Evolutionary conservation across 2,113 vertebrate species (phyloP), one percentile per base, ranked within the genome.

Genomic region (Megalops atlanticus): DNA sequence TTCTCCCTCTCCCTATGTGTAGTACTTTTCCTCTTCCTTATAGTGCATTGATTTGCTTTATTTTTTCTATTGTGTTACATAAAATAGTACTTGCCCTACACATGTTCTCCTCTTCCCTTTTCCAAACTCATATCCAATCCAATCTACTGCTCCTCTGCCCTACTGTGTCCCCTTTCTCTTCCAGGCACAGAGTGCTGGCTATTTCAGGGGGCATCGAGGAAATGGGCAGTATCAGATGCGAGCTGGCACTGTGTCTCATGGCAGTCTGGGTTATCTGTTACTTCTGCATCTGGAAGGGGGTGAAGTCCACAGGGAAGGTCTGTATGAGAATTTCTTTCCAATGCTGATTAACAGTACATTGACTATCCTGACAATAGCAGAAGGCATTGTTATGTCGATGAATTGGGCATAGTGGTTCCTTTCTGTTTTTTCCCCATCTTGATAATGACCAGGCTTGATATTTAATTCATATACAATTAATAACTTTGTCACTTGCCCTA

Each of bases 211-310:
- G 97, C 18, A 97, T 97, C 82, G 95, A 97, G 72, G 91, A 98
- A 74, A 39, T 96, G 27, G 97, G 97, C 33, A 88, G 89, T n/a
- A 88, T 99, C 82, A 94, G 95, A 78, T 97, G 96, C 96, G 96
- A 98, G 85, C 82, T 98, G 81, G 91, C 94, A 7, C 80, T 97
- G 74, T 98, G 97, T 81, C 90, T 97, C 1, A 69, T 98, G 71
- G 84, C 87, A 0, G 92, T 96, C 0, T 99, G 97, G 97, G 85
- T 97, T 79, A 82, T 93, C 83, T 98, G 97, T 45, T 99, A 98
- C 92, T 98, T 99, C 85, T 97, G 96, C 85, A 94, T 97, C 76
- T 98, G 97, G 97, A 99, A 99, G 92, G 97, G 97, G 0, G 95
- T 98, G 86, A 96, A 94, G 84, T 97, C 97, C 76, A 97, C 96